Conservation (phyloP, 2,113 vertebrate species). For the Phalacrocorax carbo region DNA sequence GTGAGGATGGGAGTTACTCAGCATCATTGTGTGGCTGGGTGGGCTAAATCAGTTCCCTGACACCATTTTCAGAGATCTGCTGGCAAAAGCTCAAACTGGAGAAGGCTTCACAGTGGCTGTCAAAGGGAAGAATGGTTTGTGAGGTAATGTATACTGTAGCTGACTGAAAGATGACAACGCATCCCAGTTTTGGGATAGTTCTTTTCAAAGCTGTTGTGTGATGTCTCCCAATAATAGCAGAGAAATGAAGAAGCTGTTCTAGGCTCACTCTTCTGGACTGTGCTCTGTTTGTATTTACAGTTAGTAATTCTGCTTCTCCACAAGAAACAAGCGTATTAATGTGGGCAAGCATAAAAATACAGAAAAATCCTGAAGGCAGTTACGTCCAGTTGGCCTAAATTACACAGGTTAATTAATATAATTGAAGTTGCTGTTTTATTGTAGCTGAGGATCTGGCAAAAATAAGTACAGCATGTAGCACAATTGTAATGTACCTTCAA, state of each 20-base stretch:
- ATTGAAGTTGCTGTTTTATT: background rate
- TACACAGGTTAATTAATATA: background rate
- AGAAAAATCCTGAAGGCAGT: background rate
- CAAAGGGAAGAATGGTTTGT: background rate
- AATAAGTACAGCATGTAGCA: background rate
- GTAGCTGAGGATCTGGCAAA: background rate
- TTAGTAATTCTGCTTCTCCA: background rate
- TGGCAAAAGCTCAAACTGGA: background rate
- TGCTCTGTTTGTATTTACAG: background rate
- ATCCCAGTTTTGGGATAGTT: background rate
- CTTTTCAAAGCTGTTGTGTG: background rate
- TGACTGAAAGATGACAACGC: background rate
- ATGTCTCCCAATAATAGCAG: background rate
- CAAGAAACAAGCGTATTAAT: background rate
- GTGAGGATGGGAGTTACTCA: background rate
- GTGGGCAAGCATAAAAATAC: background rate
- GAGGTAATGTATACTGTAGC: background rate
- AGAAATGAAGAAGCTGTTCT: background rate
- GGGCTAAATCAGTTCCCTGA: background rate
- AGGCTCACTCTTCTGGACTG: background rate
- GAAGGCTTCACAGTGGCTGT: background rate
- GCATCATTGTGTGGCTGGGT: background rate
- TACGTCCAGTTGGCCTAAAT: background rate
- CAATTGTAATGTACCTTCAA: background rate
- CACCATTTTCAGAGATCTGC: background rate